Evolutionary conservation across 2,888 invertebrate genomes (phyloP).

Genomic region (Lamellibrachia columna): DNA sequence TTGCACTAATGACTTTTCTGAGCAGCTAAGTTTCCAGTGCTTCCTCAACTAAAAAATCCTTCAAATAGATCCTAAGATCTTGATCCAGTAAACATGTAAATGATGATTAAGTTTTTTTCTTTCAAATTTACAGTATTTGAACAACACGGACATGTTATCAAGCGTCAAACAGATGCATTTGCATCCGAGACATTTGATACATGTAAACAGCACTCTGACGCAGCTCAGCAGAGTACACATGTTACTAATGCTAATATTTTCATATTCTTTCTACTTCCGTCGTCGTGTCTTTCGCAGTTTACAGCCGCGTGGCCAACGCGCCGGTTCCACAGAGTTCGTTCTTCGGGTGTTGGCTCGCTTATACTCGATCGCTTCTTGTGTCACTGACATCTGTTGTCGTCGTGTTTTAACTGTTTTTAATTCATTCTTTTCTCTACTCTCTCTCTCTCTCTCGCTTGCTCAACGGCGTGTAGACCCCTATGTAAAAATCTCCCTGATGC

Average conservation of each 20-base stretch:
- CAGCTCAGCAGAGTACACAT: background rate
- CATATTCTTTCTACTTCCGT: background rate
- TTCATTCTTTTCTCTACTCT: slow-evolving; percentile 18
- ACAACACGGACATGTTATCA: background rate
- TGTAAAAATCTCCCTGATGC: slow-evolving; percentile 99
- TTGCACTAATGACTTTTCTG: background rate
- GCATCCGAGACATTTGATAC: background rate
- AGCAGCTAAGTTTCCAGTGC: background rate
- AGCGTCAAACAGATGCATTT: background rate
- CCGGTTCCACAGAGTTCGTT: background rate
- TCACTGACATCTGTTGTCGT: background rate
- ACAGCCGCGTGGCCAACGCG: background rate
- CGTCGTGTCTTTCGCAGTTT: background rate
- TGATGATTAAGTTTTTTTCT: background rate
- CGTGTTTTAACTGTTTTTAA: slow-evolving; percentile 6
- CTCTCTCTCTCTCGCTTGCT: slow-evolving; percentile 19
- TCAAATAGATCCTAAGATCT: background rate
- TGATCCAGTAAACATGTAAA: background rate
- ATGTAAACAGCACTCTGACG: background rate
- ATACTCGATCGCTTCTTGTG: background rate
- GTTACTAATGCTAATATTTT: background rate
- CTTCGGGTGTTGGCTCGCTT: background rate
- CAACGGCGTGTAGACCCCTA: slow-evolving; percentile 88
- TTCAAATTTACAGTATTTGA: too few species aligned
- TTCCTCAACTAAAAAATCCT: background rate